These are phyloP conservation scores for Penelope pileata DNA, from an alignment of 2,113 vertebrate species.

Conservation along the genomic window DNA sequence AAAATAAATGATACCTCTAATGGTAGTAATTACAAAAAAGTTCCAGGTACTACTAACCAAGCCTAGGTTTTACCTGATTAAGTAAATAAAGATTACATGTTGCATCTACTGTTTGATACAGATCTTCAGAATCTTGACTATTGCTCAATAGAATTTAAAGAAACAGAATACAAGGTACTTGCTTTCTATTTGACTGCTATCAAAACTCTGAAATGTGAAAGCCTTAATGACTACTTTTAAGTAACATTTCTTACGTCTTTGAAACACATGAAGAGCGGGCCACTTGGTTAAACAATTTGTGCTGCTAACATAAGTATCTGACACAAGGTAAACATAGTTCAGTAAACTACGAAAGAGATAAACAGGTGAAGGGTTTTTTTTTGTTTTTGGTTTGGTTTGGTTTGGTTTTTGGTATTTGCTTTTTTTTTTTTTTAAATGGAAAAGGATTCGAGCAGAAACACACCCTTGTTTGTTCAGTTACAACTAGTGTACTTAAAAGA, in stretches of 20 bases:
- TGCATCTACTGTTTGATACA: neutral
- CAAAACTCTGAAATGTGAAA: neutral
- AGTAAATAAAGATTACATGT: neutral
- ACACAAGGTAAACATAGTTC: neutral
- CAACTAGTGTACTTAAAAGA: constrained; percentile 45
- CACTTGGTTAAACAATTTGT: neutral
- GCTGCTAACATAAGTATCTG: neutral
- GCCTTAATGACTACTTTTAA: neutral
- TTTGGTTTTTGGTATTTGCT: too few relatives aligned
- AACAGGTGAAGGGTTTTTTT: too few relatives aligned
- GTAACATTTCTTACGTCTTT: neutral
- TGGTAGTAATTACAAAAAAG: neutral
- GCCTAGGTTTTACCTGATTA: neutral
- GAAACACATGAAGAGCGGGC: neutral
- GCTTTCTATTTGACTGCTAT: neutral
- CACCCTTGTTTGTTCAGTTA: constrained; percentile 15
- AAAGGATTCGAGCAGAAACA: constrained; percentile 36
- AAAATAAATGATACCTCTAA: neutral
- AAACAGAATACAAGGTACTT: neutral
- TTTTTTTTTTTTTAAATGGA: too few relatives aligned
- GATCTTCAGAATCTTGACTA: neutral
- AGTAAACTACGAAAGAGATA: constrained; percentile 27
- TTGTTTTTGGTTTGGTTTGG: too few relatives aligned
- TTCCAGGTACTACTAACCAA: neutral
- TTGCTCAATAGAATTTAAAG: neutral